A percentile compares a stretch with the other conserved stretches of the same genome.
phyloP scores from a whole-genome alignment of 37 sponge, comb jelly and placozoan genomes.

The Halichondria panicea region DNA sequence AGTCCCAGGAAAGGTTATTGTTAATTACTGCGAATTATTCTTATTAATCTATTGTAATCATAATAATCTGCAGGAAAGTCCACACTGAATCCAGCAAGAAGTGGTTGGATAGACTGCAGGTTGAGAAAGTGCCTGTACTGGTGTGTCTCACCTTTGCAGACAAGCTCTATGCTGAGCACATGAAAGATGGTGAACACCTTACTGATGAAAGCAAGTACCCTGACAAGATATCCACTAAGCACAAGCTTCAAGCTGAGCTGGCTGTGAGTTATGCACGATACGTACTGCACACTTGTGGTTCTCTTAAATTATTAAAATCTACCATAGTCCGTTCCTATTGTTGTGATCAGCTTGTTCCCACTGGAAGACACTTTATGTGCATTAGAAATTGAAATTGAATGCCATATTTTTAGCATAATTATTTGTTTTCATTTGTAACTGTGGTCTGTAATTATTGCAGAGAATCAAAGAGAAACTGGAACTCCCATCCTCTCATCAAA shows the following conservation, averaged over 20 bases:
- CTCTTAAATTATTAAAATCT: too few species aligned
- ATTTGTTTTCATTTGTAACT: not conserved
- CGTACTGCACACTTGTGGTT: too few species aligned
- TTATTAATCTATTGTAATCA: too few species aligned
- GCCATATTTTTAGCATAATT: not conserved
- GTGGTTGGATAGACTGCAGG: slow-evolving; percentile 34
- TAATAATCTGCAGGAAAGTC: too few species aligned
- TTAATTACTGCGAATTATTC: too few species aligned
- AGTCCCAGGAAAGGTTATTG: too few species aligned
- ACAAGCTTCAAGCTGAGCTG: too few species aligned
- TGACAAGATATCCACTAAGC: too few species aligned
- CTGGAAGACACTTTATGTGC: too few species aligned
- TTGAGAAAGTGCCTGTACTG: slow-evolving; percentile 17
- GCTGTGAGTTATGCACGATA: too few species aligned
- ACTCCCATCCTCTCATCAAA: not conserved
- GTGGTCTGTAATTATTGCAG: not conserved
- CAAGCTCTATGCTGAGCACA: slow-evolving; percentile 50
- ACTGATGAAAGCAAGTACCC: not conserved
- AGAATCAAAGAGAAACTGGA: slow-evolving; percentile 16
- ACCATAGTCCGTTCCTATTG: too few species aligned
- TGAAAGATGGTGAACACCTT: slow-evolving; percentile 4
- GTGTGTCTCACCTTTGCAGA: slow-evolving; percentile 65
- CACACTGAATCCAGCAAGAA: slow-evolving; percentile 32
- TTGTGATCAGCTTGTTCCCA: too few species aligned
- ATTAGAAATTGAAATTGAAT: not conserved